phyloP scores from a whole-genome alignment of 2,888 invertebrate genomes.

The Spisula solida region DNA sequence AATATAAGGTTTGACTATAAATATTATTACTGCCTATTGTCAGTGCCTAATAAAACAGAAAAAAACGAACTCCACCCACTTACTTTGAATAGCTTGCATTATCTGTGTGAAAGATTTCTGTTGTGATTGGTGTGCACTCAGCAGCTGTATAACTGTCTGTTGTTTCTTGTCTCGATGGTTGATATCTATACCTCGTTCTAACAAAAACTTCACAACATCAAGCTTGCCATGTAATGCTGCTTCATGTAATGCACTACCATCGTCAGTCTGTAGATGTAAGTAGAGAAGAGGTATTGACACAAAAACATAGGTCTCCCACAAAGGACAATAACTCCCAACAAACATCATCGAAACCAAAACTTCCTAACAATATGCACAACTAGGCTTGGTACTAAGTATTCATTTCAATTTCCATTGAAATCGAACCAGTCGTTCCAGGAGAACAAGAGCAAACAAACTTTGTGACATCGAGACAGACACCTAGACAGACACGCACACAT shows the following conservation, averaged over 20 bases:
- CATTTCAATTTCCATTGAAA: too few relatives aligned
- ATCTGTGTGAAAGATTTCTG: slow-evolving; percentile 68
- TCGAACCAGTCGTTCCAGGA: too few relatives aligned
- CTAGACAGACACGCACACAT: too few relatives aligned
- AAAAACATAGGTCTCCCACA: background rate
- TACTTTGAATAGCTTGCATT: slow-evolving; percentile 65
- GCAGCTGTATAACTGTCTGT: slow-evolving; percentile 95
- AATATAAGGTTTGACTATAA: too few relatives aligned
- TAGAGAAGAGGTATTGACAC: background rate
- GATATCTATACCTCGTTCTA: slow-evolving; percentile 93
- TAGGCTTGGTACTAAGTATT: background rate
- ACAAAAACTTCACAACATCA: slow-evolving; percentile 94
- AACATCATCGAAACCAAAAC: too few relatives aligned
- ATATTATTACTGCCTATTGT: too few relatives aligned
- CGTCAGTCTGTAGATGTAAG: slow-evolving; percentile 90
- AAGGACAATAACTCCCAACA: too few relatives aligned
- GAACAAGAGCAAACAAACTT: too few relatives aligned
- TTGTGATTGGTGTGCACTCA: slow-evolving; percentile 94
- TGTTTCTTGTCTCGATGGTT: slow-evolving; percentile 93
- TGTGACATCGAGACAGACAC: too few relatives aligned
- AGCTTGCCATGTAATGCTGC: slow-evolving; percentile 97
- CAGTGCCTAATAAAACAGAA: too few relatives aligned
- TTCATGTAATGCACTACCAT: slow-evolving; percentile 97
- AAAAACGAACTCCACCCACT: too few relatives aligned
- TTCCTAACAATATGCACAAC: background rate